Conservation (phyloP, 2,888 invertebrate species). For the Hyalella azteca region DNA sequence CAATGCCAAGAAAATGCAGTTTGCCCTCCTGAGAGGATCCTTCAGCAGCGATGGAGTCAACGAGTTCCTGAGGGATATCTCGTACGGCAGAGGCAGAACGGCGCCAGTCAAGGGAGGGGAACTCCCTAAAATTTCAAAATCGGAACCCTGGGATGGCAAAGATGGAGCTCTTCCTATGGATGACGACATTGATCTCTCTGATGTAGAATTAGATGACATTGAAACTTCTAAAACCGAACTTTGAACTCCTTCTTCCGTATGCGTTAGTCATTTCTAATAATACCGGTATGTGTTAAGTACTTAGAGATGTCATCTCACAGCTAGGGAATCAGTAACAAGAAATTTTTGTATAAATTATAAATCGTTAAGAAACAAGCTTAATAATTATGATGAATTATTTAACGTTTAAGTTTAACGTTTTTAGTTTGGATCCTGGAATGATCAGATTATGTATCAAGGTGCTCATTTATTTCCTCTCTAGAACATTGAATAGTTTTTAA, state of each 20-base stretch:
- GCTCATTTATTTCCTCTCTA: too few relatives aligned
- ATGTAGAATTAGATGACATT: constrained; percentile 78
- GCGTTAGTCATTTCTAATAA: background rate
- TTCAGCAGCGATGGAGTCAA: constrained; percentile 94
- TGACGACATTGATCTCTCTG: constrained; percentile 91
- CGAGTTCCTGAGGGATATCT: constrained; percentile 88
- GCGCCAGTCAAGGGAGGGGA: constrained; percentile 82
- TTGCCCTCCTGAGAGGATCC: constrained; percentile 87
- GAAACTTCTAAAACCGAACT: constrained; percentile 5
- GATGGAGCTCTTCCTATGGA: constrained; percentile 85
- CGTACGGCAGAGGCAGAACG: constrained; percentile 91
- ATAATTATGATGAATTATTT: too few relatives aligned
- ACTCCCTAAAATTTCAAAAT: constrained; percentile 74
- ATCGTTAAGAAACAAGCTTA: too few relatives aligned
- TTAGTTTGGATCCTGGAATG: too few relatives aligned
- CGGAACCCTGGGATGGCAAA: constrained; percentile 91
- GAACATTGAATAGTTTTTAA: too few relatives aligned
- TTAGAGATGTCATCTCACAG: too few relatives aligned
- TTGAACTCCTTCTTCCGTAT: background rate
- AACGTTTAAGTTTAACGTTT: too few relatives aligned
- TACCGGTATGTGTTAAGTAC: too few relatives aligned
- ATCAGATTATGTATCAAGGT: too few relatives aligned
- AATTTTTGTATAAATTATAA: too few relatives aligned
- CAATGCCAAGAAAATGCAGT: constrained; percentile 96
- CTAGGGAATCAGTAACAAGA: too few relatives aligned